phyloP scores from a whole-genome alignment of 1,140 invertebrate species.

The Physella acuta region DNA sequence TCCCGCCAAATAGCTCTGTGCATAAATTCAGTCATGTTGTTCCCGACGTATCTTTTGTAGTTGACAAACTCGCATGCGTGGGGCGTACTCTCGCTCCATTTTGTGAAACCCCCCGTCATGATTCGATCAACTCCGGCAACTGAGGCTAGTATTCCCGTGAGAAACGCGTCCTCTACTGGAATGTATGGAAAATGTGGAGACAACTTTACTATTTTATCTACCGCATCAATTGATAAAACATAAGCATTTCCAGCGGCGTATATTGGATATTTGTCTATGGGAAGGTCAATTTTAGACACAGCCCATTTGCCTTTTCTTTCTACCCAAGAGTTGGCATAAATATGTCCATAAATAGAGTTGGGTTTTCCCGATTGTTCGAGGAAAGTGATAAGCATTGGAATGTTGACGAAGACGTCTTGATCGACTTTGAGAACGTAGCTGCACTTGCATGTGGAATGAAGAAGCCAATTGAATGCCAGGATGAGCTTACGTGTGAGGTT shows the following conservation, averaged over 20 bases:
- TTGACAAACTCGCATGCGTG: constrained; percentile 23
- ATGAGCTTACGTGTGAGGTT: constrained; percentile 21
- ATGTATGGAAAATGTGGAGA: constrained; percentile 44
- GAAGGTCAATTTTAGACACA: constrained; percentile 37
- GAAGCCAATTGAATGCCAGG: constrained; percentile 2
- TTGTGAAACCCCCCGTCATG: constrained; percentile 27
- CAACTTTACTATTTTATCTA: constrained; percentile 33
- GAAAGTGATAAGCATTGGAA: constrained; percentile 37
- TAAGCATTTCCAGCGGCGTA: constrained; percentile 50
- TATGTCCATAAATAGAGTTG: constrained; percentile 26
- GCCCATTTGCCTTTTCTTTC: constrained; percentile 38
- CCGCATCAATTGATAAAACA: constrained; percentile 42
- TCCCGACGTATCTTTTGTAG: constrained; percentile 17
- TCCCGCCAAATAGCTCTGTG: constrained; percentile 4
- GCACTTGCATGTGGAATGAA: constrained; percentile 49
- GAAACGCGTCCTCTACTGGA: constrained; percentile 60
- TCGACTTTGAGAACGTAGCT: constrained; percentile 62
- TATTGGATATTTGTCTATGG: constrained; percentile 42
- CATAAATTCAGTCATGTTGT: constrained; percentile 11
- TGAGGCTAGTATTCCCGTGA: constrained; percentile 58
- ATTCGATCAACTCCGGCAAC: constrained; percentile 32
- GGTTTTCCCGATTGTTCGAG: constrained; percentile 27
- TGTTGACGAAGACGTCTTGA: constrained; percentile 64
- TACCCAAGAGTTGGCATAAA: constrained; percentile 34
- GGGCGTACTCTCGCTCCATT: constrained; percentile 7